Evolutionary conservation across 2,888 invertebrate species (phyloP).

Genomic region (Zootermopsis nevadensis): DNA sequence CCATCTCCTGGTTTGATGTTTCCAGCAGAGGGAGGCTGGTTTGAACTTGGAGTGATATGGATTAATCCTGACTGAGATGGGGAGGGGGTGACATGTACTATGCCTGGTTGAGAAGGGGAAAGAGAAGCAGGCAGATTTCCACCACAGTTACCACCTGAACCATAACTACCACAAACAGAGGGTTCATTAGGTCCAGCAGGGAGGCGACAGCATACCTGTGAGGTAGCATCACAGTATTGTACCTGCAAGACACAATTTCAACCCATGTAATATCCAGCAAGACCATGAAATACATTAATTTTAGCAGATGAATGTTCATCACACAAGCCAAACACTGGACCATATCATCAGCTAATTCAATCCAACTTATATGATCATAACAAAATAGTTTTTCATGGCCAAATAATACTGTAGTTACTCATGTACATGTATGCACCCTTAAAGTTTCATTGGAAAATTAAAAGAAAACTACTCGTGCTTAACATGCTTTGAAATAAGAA

Average conservation of each 20-base stretch:
- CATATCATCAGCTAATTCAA: no score
- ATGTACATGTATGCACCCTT: no score
- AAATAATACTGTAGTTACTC: no score
- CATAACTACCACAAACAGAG: constrained; percentile 2
- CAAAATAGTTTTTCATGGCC: no score
- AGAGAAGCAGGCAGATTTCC: neutral
- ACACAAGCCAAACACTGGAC: no score
- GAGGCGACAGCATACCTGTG: constrained; percentile 62
- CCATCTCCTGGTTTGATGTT: neutral
- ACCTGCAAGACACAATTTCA: neutral
- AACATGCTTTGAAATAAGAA: no score
- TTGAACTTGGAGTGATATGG: constrained; percentile 51
- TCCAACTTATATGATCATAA: no score
- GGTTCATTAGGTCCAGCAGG: neutral
- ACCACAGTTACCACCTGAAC: constrained; percentile 46
- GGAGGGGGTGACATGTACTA: neutral
- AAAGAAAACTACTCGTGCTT: no score
- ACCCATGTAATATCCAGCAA: no score
- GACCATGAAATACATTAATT: neutral
- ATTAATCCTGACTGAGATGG: constrained; percentile 44
- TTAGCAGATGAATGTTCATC: no score
- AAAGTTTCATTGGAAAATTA: no score
- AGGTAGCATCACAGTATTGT: constrained; percentile 25
- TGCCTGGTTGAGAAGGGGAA: constrained; percentile 52
- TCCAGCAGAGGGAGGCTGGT: constrained; percentile 13